Base-by-base conservation (phyloP, 2,888 invertebrate genomes). In the Plebejus melissa region DNA sequence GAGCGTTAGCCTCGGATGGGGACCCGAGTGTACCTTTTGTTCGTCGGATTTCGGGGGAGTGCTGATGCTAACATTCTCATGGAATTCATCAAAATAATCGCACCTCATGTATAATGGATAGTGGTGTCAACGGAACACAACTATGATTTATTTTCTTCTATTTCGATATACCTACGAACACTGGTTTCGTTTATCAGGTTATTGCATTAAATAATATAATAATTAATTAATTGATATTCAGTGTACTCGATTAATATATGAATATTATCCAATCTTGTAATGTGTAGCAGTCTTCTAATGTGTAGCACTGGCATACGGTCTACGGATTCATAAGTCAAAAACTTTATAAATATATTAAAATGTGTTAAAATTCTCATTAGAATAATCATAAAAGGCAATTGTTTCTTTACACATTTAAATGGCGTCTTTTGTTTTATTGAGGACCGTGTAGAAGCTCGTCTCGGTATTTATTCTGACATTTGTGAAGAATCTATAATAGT, bases 1-100 rank as follows among this genome's bases (percentile, higher is more conserved):
- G 91, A 88, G 88, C 88, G 90, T 91, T 91, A 91, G 92, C 88
- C 88, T 87, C 86, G 86, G 85, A 84, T 84, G 84, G 84, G 86
- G 85, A 90, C 89, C 91, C 88, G 89, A 90, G 89, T 90, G 90
- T 90, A 90, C 87, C 88, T 86, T 88, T 93, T 93, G 92, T 93
- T 93, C 91, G 90, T 90, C 84, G 90, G 91, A 91, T 92, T 91
- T 91, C 87, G 90, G 91, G 93, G 93, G 93, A 90, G 90, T 89
- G 82, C 88, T 88, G 89, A 90, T 89, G 89, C 90, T 89, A 88
- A 88, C 86, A 86, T 89, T 91, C 90, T 87, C 87, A 86, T 86
- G 87, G 88, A 90, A 93, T 93, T 87, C 88, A 92, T 93, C 93
- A 93, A 90, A 91, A 89, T 90, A 92, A 93, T 93, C 90, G 88